Evolutionary conservation across 2,797 vertebrate genomes (phyloP), one percentile per base, ranked within the genome.

Genomic region (Sternarchorhynchus goeldii): DNA sequence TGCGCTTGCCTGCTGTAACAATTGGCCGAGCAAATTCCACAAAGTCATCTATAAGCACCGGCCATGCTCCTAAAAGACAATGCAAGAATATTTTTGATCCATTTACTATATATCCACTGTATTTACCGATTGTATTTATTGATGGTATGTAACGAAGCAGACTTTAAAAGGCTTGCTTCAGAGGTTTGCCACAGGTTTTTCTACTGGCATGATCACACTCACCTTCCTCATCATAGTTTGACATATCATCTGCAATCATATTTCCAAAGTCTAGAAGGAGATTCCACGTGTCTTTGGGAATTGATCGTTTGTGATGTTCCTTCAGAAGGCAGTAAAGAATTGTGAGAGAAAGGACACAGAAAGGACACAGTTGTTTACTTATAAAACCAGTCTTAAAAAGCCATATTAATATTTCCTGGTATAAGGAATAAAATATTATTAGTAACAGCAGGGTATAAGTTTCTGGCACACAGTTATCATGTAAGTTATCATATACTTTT

Each of bases 191-290:
- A 50, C 41, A 45, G 10, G 41, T 45, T 3, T 50, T 50, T 14
- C 10, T 12, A 50, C 45, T 50, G 45, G 10, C 17, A 6, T 69
- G 3, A 29, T 60, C 10, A 21, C 0, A 32, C 91, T 90, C 92
- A 96, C 96, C 97, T 95, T 98, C 96, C 89, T 98, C 96, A 17
- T 98, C 97, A 21, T 97, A 98, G 93, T 97, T 98, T 18, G 97
- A 98, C 97, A 97, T 96, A 86, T 98, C 97, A 10, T 97, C 97
- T 85, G 95, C 95, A 84, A 97, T 97, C 95, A 97, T 96, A 88
- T 96, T 97, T 86, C 96, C 96, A 41, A 99, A 98, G 82, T 98
- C 97, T 88, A 99, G 91, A 76, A 98, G 92, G 76, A 99, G 95
- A 87, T 98, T 98, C 96, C 97, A 98, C 0, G 96, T 97, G 88